Evolutionary conservation across 2,113 vertebrate species (phyloP), one percentile per base, ranked within the genome.

Genomic region (Steatornis caripensis): DNA sequence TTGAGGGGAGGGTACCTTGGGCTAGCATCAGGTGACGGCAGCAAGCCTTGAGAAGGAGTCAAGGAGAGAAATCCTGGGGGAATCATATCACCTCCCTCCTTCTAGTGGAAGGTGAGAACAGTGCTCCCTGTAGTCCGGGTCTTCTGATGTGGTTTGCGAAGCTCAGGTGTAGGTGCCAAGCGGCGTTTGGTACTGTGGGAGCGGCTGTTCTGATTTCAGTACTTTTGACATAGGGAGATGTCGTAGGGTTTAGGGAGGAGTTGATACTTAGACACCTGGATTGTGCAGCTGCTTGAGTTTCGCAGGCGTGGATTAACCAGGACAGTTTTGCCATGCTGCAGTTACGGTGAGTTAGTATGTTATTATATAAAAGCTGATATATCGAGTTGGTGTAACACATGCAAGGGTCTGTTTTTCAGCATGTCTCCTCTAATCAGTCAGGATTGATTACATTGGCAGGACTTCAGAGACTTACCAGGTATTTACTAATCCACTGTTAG

Each of bases 111-210:
- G 53, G 20, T 48, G 45, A 30, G 22, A 29, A 12, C 1, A 3
- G 29, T n/a, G 5, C 16, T 46, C 60, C 12, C 43, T 64, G 22
- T 29, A 10, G 21, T 12, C 2, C 12, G 24, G 10, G 24, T 32
- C 51, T 77, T 9, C 34, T 79, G 48, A 6, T 15, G 60, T 9
- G 20, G 39, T 65, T 64, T 69, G 64, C 2, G 7, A 24, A 24
- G 12, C 41, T 43, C 23, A 1, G 10, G 3, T 48, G 3, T 64
- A 49, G 41, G 68, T 37, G 39, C 37, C 58, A 11, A 0, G 4
- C 48, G 21, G 30, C 8, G 3, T 61, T 32, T 34, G 27, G 39
- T 19, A 29, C 37, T 6, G 12, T 37, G 76, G 45, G 49, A 88
- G 22, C 10, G 34, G 15, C 49, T 87, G 26, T 45, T 53, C 43